Percentiles rank a stretch among this genome's conserved stretches.
phyloP scores from a whole-genome alignment of 2,113 vertebrate genomes.

The Sarotherodon lohbergeri region DNA sequence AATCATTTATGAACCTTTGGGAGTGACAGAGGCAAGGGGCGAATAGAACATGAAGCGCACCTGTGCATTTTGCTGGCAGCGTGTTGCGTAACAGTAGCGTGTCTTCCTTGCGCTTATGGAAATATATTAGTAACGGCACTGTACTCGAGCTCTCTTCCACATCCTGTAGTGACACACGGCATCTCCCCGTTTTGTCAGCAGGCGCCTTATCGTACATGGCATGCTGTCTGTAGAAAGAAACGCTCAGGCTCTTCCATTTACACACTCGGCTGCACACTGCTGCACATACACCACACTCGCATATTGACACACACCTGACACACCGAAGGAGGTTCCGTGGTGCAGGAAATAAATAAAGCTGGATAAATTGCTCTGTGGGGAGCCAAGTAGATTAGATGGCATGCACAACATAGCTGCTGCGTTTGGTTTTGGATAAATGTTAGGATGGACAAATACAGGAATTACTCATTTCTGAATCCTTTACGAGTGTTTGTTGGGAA shows the following conservation, averaged over 20 bases:
- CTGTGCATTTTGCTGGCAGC: slow-evolving; percentile 43
- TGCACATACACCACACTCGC: background rate
- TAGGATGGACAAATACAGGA: background rate
- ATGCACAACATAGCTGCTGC: background rate
- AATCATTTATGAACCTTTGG: slow-evolving; percentile 60
- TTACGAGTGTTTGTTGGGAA: background rate
- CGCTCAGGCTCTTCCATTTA: slow-evolving; percentile 1
- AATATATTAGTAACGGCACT: slow-evolving; percentile 5
- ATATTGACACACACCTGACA: slow-evolving; percentile 23
- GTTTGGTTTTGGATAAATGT: background rate
- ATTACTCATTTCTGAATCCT: background rate
- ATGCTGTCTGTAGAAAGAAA: slow-evolving; percentile 11
- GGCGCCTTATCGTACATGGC: slow-evolving; percentile 43
- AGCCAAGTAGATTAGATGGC: background rate
- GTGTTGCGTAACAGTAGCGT: slow-evolving; percentile 16
- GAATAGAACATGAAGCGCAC: slow-evolving; percentile 54
- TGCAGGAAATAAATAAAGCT: slow-evolving; percentile 19
- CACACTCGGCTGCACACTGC: slow-evolving; percentile 5
- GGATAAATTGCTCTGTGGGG: slow-evolving; percentile 7
- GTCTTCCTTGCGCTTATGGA: slow-evolving; percentile 23
- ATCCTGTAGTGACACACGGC: background rate
- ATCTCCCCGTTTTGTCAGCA: slow-evolving; percentile 17
- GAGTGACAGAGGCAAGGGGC: slow-evolving; percentile 10
- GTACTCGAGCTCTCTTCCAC: background rate
- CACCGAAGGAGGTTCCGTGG: background rate